These are phyloP conservation scores for Riptortus pedestris DNA, from an alignment of 1,140 invertebrate genomes.

Conservation along the genomic window DNA sequence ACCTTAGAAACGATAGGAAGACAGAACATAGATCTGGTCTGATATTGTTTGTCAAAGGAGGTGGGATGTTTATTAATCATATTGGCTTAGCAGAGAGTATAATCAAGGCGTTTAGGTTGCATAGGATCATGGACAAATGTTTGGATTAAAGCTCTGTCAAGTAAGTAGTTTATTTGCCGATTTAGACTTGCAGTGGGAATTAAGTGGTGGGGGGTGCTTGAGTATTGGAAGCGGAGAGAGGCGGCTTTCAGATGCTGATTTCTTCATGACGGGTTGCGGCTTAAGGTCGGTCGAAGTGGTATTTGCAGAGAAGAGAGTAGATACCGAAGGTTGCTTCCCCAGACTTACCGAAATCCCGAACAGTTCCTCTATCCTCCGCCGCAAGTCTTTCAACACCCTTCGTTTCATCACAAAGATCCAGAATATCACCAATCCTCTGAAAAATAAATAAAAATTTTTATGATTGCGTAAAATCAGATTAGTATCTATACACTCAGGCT, in stretches of 20 bases:
- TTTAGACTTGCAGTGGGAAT: neutral
- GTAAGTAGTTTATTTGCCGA: neutral
- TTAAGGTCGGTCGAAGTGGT: neutral
- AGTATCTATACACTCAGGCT: too few relatives aligned
- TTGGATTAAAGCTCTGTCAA: too few relatives aligned
- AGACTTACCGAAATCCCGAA: neutral
- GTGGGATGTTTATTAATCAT: too few relatives aligned
- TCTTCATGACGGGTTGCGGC: slow-evolving; percentile 2
- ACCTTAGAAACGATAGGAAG: too few relatives aligned
- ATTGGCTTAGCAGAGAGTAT: too few relatives aligned
- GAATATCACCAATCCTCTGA: slow-evolving; percentile 55
- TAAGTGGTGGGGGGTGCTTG: neutral
- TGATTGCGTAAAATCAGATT: too few relatives aligned
- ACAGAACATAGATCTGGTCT: too few relatives aligned
- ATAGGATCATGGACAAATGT: too few relatives aligned
- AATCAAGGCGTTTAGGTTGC: too few relatives aligned
- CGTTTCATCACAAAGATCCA: slow-evolving; percentile 58
- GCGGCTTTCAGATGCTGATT: slow-evolving; percentile 14
- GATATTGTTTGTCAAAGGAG: too few relatives aligned
- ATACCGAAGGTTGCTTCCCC: neutral
- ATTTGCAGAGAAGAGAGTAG: slow-evolving; percentile 15
- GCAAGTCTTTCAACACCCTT: slow-evolving; percentile 23
- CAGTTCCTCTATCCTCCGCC: slow-evolving; percentile 7
- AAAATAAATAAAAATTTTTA: too few relatives aligned
- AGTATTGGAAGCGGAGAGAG: slow-evolving; percentile 5